Percentiles rank a stretch among this genome's conserved stretches.
Conservation (phyloP, 2,113 vertebrate genomes). For the Pipra filicauda region DNA sequence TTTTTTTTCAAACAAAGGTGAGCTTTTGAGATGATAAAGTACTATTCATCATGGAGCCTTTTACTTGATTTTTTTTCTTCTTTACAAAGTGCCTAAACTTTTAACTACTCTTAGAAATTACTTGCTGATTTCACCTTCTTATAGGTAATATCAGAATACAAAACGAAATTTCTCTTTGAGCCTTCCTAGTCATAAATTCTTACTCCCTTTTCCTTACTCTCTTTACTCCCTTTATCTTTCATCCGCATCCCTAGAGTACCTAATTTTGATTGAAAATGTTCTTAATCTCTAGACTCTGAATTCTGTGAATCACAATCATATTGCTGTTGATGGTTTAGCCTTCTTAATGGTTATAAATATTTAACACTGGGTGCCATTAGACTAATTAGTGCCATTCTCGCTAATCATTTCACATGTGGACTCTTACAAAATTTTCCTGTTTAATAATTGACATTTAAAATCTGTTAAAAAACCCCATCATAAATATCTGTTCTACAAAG, state of each 20-base stretch:
- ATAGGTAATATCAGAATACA: neutral
- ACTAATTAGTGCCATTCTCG: neutral
- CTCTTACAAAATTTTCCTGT: neutral
- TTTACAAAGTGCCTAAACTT: neutral
- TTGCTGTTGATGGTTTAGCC: neutral
- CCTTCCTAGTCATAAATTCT: neutral
- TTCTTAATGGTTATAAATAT: constrained; percentile 21
- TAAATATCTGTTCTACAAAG: neutral
- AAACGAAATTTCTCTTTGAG: neutral
- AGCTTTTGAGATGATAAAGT: neutral
- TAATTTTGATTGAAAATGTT: neutral
- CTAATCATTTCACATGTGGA: neutral
- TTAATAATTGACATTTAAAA: constrained; percentile 7
- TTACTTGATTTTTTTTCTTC: neutral
- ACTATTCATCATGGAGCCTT: neutral
- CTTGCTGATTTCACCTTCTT: neutral
- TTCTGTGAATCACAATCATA: neutral
- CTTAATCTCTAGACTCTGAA: neutral
- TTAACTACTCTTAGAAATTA: neutral
- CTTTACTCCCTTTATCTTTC: neutral
- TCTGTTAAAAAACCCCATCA: neutral
- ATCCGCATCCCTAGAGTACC: neutral
- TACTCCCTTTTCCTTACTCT: neutral
- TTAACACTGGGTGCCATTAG: neutral
- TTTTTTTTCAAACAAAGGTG: neutral